Base-by-base conservation (phyloP, 1,140 invertebrate species). In the Antheraea mylitta region DNA sequence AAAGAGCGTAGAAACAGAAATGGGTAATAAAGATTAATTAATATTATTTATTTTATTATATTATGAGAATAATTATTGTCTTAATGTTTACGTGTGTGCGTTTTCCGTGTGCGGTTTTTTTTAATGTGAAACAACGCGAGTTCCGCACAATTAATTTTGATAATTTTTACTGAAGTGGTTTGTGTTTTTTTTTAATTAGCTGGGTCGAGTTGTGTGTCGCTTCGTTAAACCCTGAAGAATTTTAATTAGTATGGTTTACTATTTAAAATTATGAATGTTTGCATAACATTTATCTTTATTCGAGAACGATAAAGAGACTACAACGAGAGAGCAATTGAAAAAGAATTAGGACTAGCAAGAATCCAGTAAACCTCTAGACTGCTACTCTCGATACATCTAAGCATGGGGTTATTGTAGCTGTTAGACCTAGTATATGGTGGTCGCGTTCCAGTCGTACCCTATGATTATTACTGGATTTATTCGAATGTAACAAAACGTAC, bases 41-140 rank as follows among this genome's bases (percentile, higher is more conserved):
- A 53, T 53, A 53, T 16, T 53, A 53, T 53, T 53, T 53, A 53
- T 53, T 53, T 53, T 53, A 53, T 53, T 53, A 53, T 53, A 53
- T 53, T 53, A 53, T 53, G 45, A 53, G 45, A 53, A 53, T 53
- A 53, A 53, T 53, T 53, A 53, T 53, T 53, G 45, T 53, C 16
- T 53, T 53, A 53, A 0, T 53, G 45, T 53, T 16, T 16, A 13
- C 11, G 45, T n/a, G 11, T 53, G 45, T 53, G 45, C 45, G 11
- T 53, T 53, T 53, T 53, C 45, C 45, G 45, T 53, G 10, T 53
- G 45, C 45, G 45, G 45, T 53, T 53, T 10, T 48, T 48, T 53
- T 53, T 16, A 16, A 53, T 53, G 16, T 16, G 45, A 53, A 53
- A 53, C 45, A 16, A 13, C 11, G 16, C 16, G 16, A 9, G 45